Conservation (phyloP, 2,113 vertebrate genomes). For the Phalacrocorax brasilianus region DNA sequence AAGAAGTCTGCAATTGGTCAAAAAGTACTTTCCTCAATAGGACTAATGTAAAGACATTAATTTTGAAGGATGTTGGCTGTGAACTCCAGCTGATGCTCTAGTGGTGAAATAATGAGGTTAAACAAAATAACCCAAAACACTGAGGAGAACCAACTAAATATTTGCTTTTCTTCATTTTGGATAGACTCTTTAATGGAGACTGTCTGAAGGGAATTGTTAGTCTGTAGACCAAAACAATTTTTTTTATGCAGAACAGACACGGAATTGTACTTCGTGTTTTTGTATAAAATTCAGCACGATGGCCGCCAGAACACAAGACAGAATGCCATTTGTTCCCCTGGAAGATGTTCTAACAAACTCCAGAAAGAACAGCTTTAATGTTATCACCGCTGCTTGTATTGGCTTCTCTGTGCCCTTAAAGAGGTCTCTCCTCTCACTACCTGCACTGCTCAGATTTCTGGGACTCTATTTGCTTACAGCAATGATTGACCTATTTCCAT, state of each 20-base stretch:
- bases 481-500: slow-evolving; percentile 63
- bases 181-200: slow-evolving; percentile 52
- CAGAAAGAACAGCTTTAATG: slow-evolving; percentile 52
- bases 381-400: neutral
- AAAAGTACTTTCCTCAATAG: neutral
- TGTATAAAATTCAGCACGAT: slow-evolving; percentile 38
- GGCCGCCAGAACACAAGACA: slow-evolving; percentile 40
- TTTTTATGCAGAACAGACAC: slow-evolving; percentile 60
- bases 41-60: neutral
- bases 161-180: slow-evolving; percentile 43
- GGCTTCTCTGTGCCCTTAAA: slow-evolving; percentile 23
- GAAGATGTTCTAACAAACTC: slow-evolving; percentile 55
- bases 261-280: slow-evolving; percentile 63
- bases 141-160: slow-evolving; percentile 9
- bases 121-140: slow-evolving; percentile 12
- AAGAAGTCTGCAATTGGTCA: neutral
- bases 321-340: slow-evolving; percentile 55
- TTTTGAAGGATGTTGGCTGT: neutral
- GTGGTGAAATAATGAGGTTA: neutral
- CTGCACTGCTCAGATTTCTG: slow-evolving; percentile 51
- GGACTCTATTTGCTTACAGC: slow-evolving; percentile 44
- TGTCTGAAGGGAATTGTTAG: slow-evolving; percentile 29
- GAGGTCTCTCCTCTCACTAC: neutral
- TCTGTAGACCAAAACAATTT: slow-evolving; percentile 13
- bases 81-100: neutral